These are phyloP conservation scores for Dolichoris vasculosae DNA, from an alignment of 1,140 invertebrate genomes.

Conservation along the genomic window DNA sequence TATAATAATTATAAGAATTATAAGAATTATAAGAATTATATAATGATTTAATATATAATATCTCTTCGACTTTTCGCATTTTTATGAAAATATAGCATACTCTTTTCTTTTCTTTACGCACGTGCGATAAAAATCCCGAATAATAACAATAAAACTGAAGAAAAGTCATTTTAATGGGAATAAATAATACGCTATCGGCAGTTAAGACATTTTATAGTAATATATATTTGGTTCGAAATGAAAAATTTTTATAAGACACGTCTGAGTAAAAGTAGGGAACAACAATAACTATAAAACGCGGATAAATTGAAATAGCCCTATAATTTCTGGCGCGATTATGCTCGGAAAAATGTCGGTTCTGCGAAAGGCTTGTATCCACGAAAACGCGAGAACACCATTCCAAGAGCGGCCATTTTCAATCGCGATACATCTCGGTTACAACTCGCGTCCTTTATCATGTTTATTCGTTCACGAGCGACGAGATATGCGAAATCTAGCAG, in stretches of 20 bases:
- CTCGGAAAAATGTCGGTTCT: background rate
- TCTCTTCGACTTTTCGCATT: no score
- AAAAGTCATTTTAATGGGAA: background rate
- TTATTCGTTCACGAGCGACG: constrained; percentile 49
- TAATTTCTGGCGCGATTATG: background rate
- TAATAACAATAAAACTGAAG: background rate
- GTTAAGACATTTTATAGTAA: background rate
- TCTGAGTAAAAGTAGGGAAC: background rate
- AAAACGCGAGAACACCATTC: background rate
- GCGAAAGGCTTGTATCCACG: background rate
- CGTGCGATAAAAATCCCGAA: background rate
- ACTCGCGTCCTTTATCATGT: constrained; percentile 39
- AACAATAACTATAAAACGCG: constrained; percentile 1
- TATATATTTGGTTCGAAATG: background rate
- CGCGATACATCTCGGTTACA: background rate
- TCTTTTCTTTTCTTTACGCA: background rate
- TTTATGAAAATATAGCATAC: no score
- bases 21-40: no score
- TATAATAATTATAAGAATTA: no score
- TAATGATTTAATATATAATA: no score
- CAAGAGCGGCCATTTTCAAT: background rate
- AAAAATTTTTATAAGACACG: background rate
- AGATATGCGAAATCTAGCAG: constrained; percentile 39
- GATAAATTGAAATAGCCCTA: constrained; percentile 17
- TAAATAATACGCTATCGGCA: background rate